A percentile compares a stretch with the other conserved stretches of the same genome.
These are phyloP conservation scores for Bos taurus DNA, from an alignment of 2,113 vertebrate genomes.

Conservation along the genomic window ARS-UCD2.0 NC_037347.1:30174501-30175000, in stretches of 20 bases:
- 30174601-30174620: background rate
- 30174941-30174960: background rate
- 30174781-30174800: background rate
- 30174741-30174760: background rate
- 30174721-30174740: background rate
- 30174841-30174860: background rate
- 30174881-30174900: background rate
- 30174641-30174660: background rate
- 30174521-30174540: background rate
- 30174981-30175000: background rate
- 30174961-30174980: background rate
- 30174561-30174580: background rate
- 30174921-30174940: background rate
- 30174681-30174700: background rate
- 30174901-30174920: background rate
- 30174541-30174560: background rate
- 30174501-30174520: background rate
- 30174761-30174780: background rate
- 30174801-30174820: background rate
- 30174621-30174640: background rate
- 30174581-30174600: background rate
- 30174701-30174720: background rate
- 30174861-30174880: background rate
- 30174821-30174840: background rate
- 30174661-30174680: background rate